Evolutionary conservation across 1,140 invertebrate genomes (phyloP), one percentile per base, ranked within the genome.

Genomic region (Heterodera carotae): DNA sequence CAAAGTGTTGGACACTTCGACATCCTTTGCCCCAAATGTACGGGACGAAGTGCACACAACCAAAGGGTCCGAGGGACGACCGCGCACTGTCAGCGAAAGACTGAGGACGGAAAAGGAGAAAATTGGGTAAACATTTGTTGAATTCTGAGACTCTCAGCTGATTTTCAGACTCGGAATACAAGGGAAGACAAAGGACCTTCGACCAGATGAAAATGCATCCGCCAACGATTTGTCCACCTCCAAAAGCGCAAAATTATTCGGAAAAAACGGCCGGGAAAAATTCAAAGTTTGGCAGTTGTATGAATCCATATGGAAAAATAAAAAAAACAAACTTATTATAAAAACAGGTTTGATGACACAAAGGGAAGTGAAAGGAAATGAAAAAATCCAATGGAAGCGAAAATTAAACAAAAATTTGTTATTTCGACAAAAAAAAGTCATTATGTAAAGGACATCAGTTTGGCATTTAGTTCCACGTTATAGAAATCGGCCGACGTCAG

Each of bases 381-480:
- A 62, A 62, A n/a, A 62, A 25, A 18, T 62, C 4, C 4, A 62
- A 5, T 4, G n/a, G 29, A 62, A 6, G 59, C 59, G 59, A 62
- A 62, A 62, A 62, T 29, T 7, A 62, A 6, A 6, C 6, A 62
- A 62, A 62, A 5, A 29, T 62, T 62, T 62, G n/a, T n/a, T 33
- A 8, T 64, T 22, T 69, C n/a, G 68, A 64, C n/a, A 33, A 7
- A 64, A 27, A 25, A 48, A 10, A 22, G 36, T 69, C 59, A 77
- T 79, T 53, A 79, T 29, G 78, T 48, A 25, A 76, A 53, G 10
- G 76, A 73, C 62, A 80, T 78, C 27, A 78, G 39, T 67, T 78
- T 79, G 25, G 39, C 22, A 67, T 79, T 79, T n/a, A 78, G 79
- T 31, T 80, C 80, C 29, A 73, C 36, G 53, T 80, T 80, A 53